Conservation (phyloP, 2,113 vertebrate species). For the Pterocles burchelli region DNA sequence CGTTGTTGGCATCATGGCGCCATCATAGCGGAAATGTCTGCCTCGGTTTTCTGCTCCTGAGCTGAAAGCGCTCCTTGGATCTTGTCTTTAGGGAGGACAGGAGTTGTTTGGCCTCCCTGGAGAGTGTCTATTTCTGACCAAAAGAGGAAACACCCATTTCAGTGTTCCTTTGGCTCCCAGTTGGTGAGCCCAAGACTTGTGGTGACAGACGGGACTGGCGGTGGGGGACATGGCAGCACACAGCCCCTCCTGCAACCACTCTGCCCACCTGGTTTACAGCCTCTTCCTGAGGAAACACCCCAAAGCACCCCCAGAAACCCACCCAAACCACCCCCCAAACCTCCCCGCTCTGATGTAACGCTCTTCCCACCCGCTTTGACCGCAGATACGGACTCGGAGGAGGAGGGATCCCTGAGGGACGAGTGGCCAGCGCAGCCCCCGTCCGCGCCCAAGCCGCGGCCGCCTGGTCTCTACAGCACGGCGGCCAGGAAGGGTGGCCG, state of each 20-base stretch:
- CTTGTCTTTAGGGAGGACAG: background rate
- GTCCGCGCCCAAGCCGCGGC: slow-evolving; percentile 69
- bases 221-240: too few species aligned
- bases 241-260: rapidly evolving
- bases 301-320: background rate
- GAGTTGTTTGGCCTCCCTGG: background rate
- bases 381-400: slow-evolving; percentile 95
- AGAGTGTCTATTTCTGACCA: background rate
- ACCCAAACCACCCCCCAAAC: background rate
- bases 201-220: background rate
- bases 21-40: background rate
- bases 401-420: slow-evolving; percentile 83
- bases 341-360: background rate
- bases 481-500: slow-evolving; percentile 77
- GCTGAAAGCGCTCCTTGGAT: background rate
- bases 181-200: background rate
- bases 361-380: slow-evolving; percentile 73
- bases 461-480: slow-evolving; percentile 72
- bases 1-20: background rate
- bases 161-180: background rate
- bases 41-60: background rate
- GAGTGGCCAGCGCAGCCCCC: slow-evolving; percentile 85
- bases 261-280: background rate
- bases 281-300: background rate
- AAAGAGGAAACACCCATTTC: background rate